phyloP scores from a whole-genome alignment of 2,797 vertebrate genomes.

The Melanotaenia boesemani region DNA sequence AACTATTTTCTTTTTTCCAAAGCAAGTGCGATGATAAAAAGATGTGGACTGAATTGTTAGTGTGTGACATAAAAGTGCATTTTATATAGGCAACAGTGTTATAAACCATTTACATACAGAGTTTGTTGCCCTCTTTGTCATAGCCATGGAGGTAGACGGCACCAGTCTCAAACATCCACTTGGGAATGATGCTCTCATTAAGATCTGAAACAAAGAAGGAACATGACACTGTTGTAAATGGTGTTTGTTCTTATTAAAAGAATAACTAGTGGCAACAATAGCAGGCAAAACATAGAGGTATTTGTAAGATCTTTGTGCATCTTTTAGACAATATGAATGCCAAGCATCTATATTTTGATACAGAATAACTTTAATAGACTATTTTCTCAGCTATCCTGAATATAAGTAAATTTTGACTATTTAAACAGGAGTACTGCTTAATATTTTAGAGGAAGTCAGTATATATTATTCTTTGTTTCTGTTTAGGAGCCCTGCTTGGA shows the following conservation, averaged over 20 bases:
- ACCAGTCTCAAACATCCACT: conserved; percentile 92
- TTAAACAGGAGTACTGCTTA: too few species aligned
- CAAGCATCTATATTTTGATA: not conserved
- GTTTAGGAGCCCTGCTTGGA: not conserved
- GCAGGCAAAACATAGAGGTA: not conserved
- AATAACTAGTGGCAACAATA: not conserved
- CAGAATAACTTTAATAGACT: too few species aligned
- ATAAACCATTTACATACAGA: conserved; percentile 86
- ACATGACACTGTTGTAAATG: not conserved
- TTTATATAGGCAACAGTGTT: not conserved
- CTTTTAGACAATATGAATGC: not conserved
- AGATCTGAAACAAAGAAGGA: conserved; percentile 85
- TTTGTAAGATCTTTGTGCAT: not conserved
- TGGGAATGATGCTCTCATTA: conserved; percentile 90
- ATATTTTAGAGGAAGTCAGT: too few species aligned
- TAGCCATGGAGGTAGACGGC: conserved; percentile 95
- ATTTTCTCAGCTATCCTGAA: too few species aligned
- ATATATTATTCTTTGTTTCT: too few species aligned
- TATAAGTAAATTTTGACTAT: too few species aligned
- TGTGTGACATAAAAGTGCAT: not conserved
- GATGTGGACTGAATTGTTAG: not conserved
- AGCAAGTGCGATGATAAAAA: not conserved
- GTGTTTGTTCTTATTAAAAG: not conserved
- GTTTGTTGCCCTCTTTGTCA: conserved; percentile 97
- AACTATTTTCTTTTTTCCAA: not conserved